phyloP scores from a whole-genome alignment of 1,140 invertebrate genomes.

The Muscidifurax raptorellus region DNA sequence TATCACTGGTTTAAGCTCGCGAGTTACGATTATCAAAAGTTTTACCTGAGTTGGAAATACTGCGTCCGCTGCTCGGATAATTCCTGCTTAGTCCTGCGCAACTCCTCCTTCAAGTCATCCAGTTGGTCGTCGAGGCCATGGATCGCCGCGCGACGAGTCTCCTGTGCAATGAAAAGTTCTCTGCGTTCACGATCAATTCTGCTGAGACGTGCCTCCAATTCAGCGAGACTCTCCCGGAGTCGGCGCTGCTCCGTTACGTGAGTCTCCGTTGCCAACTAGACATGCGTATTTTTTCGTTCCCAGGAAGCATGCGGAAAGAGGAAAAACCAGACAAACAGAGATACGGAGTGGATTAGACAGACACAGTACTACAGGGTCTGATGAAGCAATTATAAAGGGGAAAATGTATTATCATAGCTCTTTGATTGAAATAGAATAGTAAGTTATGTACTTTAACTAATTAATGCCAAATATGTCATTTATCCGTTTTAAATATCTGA shows the following conservation, averaged over 20 bases:
- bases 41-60: conserved; percentile 70
- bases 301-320: neutral
- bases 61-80: conserved; percentile 69
- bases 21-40: neutral
- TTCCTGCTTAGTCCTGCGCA: conserved; percentile 68
- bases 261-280: conserved; percentile 75
- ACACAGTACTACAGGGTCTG: neutral
- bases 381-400: neutral
- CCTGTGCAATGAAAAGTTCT: conserved; percentile 70
- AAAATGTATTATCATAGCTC: neutral
- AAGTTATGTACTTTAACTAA: neutral
- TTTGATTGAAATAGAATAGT: neutral
- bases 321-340: neutral
- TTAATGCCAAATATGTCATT: neutral
- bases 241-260: conserved; percentile 73
- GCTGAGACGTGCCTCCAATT: conserved; percentile 67
- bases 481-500: neutral
- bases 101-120: conserved; percentile 65
- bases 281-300: conserved; percentile 15
- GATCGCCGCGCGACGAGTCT: conserved; percentile 65
- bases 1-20: neutral
- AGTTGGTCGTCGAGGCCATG: conserved; percentile 69
- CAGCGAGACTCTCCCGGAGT: conserved; percentile 64
- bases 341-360: neutral
- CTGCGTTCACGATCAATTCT: conserved; percentile 69